Base-by-base conservation (phyloP, 1,140 invertebrate species). In the Heterodera schachtii region DNA sequence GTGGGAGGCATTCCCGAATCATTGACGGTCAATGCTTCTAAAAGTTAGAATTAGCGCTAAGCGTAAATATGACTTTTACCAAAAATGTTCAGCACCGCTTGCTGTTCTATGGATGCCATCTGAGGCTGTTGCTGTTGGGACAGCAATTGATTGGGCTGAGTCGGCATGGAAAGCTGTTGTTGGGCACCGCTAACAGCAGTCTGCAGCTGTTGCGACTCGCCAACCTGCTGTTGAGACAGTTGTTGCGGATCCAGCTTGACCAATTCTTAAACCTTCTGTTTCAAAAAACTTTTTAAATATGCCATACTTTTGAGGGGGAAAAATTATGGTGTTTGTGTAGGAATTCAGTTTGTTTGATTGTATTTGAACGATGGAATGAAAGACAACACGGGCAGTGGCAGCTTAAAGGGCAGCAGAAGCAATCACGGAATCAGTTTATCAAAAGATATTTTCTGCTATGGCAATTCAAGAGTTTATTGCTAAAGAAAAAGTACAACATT, bases 1-100 rank as follows among this genome's bases (percentile, higher is more conserved):
- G 80, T 43, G 31, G 81, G 71, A 46, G 85, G 81, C 85, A 86
- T 86, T 19, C 85, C 85, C n/a, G 73, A 81, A 46, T 86, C 84
- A 47, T 82, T 80, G 4, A 85, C 78, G n/a, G 84, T 85, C 67
- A 85, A 57, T 31, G 82, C 77, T 70, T 84, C 83, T 84, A 43
- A 84, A 79, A 60, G 44, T 43, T 60, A 80, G 19, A 57, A 7
- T 57, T 16, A 31, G 75, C 21, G 11, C n/a, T 31, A 31, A 31
- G 19, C n/a, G 3, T 8, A 41, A 19, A 82, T 66, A 60, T 64
- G 78, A 11, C 41, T 41, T 41, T 41, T 73, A 83, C 82, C 82
- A 6, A 83, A 71, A 3, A 83, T 84, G 66, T 60, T 67, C 9
- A 84, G 47, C 70, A 81, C 82, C 4, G 82, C 82, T 70, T 83